These are phyloP conservation scores for Osmoderma eremita DNA, from an alignment of 2,888 invertebrate genomes.

Conservation along the genomic window DNA sequence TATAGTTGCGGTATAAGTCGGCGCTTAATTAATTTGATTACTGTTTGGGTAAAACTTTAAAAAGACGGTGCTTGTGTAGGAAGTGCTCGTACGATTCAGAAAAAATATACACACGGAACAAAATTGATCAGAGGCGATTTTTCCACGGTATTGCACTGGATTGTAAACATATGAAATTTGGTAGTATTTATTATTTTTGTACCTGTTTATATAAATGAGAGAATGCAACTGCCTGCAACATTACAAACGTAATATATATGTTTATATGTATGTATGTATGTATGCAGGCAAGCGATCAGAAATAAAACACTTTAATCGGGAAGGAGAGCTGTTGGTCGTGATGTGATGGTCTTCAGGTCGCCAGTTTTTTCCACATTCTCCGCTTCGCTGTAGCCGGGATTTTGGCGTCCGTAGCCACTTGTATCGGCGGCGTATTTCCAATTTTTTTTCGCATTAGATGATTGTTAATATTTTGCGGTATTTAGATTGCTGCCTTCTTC, in stretches of 20 bases:
- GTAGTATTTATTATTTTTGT: constrained; percentile 38
- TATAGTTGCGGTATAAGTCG: constrained; percentile 34
- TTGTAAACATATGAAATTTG: constrained; percentile 36
- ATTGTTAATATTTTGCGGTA: constrained; percentile 36
- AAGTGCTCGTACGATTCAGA: constrained; percentile 25
- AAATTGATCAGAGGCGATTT: constrained; percentile 38
- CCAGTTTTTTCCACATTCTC: constrained; percentile 45
- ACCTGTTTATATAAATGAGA: constrained; percentile 37
- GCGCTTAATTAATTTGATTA: constrained; percentile 37
- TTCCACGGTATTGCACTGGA: constrained; percentile 31
- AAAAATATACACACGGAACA: constrained; percentile 38
- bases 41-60: constrained; percentile 32
- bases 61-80: constrained; percentile 35
- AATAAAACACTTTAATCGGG: constrained; percentile 38
- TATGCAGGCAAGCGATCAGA: constrained; percentile 35
- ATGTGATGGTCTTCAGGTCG: constrained; percentile 40
- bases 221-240: constrained; percentile 36
- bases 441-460: constrained; percentile 28
- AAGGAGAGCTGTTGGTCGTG: constrained; percentile 35
- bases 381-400: constrained; percentile 32
- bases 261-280: constrained; percentile 37
- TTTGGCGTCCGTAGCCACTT: constrained; percentile 46
- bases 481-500: constrained; percentile 37
- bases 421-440: constrained; percentile 29
- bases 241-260: constrained; percentile 37